Conservation (phyloP, 1,140 invertebrate genomes). For the Drosophila nannoptera region DNA sequence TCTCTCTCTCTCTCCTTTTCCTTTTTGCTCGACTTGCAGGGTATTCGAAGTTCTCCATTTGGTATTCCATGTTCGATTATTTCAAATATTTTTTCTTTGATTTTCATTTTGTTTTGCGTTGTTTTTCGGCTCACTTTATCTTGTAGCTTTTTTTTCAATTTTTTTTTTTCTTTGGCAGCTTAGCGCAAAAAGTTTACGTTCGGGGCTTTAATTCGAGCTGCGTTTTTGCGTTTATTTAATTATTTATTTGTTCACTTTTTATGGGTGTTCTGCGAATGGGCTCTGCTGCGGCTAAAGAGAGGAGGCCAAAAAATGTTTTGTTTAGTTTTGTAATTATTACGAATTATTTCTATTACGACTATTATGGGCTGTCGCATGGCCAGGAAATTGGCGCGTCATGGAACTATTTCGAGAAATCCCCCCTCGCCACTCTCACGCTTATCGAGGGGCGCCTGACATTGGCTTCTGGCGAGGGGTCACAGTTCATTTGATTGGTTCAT, state of each 20-base stretch:
- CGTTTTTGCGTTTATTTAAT: slow-evolving; percentile 29
- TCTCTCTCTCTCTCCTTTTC: too few relatives aligned
- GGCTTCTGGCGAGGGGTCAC: slow-evolving; percentile 1
- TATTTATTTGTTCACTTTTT: not conserved
- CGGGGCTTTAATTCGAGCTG: slow-evolving; percentile 52
- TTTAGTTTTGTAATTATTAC: slow-evolving; percentile 48
- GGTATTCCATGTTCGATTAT: not conserved
- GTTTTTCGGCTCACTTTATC: slow-evolving; percentile 8
- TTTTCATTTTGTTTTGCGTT: not conserved
- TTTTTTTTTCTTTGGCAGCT: slow-evolving; percentile 37
- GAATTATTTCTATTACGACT: slow-evolving; percentile 3
- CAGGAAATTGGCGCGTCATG: slow-evolving; percentile 30
- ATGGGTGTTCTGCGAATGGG: slow-evolving; percentile 2
- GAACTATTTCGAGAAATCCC: slow-evolving; percentile 17
- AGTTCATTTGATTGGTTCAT: slow-evolving; percentile 32
- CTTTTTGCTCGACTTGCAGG: not conserved
- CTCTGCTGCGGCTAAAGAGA: slow-evolving; percentile 3
- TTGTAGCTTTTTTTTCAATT: not conserved
- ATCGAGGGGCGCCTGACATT: slow-evolving; percentile 35
- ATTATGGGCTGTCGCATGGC: slow-evolving; percentile 12
- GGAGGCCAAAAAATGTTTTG: slow-evolving; percentile 21
- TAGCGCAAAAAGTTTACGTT: slow-evolving; percentile 50
- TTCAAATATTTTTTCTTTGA: not conserved
- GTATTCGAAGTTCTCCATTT: not conserved
- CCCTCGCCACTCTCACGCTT: not conserved